Evolutionary conservation across 2,113 vertebrate genomes (phyloP).

Genomic region (Zosterops hypoxanthus): DNA sequence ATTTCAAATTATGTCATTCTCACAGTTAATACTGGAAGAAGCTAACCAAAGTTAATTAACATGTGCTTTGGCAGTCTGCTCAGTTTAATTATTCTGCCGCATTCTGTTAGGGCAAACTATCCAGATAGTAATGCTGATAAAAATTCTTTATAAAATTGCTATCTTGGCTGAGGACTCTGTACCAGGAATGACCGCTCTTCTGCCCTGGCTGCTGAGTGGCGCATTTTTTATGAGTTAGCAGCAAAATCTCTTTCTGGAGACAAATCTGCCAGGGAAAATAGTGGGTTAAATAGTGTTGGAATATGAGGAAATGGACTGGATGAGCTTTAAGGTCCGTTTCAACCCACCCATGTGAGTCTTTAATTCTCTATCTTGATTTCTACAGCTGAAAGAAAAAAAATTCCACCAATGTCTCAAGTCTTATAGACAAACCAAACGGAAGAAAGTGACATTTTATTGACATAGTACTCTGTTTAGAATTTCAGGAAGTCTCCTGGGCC

Average conservation of each 20-base stretch:
- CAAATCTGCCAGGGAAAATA: background rate
- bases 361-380: background rate
- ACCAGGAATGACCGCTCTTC: background rate
- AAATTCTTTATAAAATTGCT: background rate
- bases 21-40: background rate
- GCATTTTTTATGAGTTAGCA: background rate
- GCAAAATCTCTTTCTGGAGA: background rate
- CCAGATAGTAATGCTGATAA: background rate
- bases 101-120: background rate
- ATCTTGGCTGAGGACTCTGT: background rate
- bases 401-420: accelerated
- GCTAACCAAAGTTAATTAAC: conserved; percentile 50
- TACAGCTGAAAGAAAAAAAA: background rate
- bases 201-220: background rate
- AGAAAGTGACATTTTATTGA: background rate
- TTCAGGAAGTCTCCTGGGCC: background rate
- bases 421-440: background rate
- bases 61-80: conserved; percentile 20
- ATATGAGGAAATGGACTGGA: background rate
- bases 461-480: background rate
- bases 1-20: background rate
- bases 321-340: background rate
- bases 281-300: background rate
- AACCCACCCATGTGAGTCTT: background rate
- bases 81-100: conserved; percentile 34